Conservation (phyloP, 1,140 invertebrate genomes). For the Trinorchestia longiramus region DNA sequence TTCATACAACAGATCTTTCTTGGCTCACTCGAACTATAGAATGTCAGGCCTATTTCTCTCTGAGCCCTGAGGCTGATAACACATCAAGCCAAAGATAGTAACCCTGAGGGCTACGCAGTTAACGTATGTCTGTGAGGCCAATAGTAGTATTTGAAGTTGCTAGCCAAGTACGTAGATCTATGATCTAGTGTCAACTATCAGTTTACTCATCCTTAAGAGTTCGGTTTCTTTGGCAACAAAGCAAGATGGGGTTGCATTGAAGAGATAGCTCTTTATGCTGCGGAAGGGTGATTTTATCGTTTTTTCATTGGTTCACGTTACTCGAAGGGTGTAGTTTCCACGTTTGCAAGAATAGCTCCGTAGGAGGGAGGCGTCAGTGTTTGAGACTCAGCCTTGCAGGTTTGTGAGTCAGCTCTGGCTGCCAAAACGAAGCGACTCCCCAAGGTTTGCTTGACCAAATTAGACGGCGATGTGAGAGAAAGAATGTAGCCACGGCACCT, state of each 20-base stretch:
- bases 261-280: not conserved
- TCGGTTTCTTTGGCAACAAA: not conserved
- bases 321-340: not conserved
- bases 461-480: constrained; percentile 7
- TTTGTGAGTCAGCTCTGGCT: constrained; percentile 29
- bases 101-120: not conserved
- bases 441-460: constrained; percentile 31
- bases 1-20: not conserved
- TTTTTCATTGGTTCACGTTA: not conserved
- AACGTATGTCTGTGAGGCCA: not conserved
- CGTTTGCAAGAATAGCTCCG: not conserved
- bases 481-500: constrained; percentile 39
- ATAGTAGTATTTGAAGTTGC: not conserved
- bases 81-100: not conserved
- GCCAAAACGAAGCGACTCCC: constrained; percentile 18
- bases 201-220: not conserved
- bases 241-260: not conserved
- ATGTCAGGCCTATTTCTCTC: not conserved
- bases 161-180: not conserved
- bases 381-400: not conserved
- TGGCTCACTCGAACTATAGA: not conserved
- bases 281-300: too few relatives aligned
- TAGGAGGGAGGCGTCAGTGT: not conserved
- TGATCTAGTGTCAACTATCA: not conserved
- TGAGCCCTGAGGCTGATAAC: not conserved